Conservation (phyloP, 2,888 invertebrate species). For the Brachyopa scutellaris region DNA sequence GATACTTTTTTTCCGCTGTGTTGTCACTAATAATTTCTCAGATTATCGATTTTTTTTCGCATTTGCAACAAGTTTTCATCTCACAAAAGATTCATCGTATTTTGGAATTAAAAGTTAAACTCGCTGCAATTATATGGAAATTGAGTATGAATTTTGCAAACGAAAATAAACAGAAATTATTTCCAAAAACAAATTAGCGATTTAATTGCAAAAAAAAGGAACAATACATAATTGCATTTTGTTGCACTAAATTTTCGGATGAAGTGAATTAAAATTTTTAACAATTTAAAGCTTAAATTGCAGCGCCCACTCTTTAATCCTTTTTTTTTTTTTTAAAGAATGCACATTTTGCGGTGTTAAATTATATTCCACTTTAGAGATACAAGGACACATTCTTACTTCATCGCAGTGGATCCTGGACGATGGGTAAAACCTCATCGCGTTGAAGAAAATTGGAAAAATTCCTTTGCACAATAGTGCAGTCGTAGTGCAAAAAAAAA, state of each 20-base stretch:
- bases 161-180: not conserved
- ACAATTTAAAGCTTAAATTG: constrained; percentile 4
- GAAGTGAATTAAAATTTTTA: constrained; percentile 52
- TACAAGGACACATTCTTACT: constrained; percentile 54
- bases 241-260: constrained; percentile 50
- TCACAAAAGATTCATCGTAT: constrained; percentile 31
- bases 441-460: constrained; percentile 51
- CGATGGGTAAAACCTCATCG: constrained; percentile 34
- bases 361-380: constrained; percentile 39
- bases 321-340: not conserved
- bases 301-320: not conserved
- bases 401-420: constrained; percentile 12
- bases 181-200: constrained; percentile 24
- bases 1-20: constrained; percentile 7
- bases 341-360: constrained; percentile 35
- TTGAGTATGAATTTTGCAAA: constrained; percentile 3
- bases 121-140: constrained; percentile 43
- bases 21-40: constrained; percentile 46
- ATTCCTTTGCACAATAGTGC: constrained; percentile 60
- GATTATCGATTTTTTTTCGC: constrained; percentile 40
- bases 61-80: constrained; percentile 28
- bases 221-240: constrained; percentile 17
- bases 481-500: not conserved
- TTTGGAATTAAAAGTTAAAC: constrained; percentile 43
- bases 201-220: constrained; percentile 9